Evolutionary conservation across 2,113 vertebrate species (phyloP), one percentile per base, ranked within the genome.

Genomic region (Nerophis ophidion): DNA sequence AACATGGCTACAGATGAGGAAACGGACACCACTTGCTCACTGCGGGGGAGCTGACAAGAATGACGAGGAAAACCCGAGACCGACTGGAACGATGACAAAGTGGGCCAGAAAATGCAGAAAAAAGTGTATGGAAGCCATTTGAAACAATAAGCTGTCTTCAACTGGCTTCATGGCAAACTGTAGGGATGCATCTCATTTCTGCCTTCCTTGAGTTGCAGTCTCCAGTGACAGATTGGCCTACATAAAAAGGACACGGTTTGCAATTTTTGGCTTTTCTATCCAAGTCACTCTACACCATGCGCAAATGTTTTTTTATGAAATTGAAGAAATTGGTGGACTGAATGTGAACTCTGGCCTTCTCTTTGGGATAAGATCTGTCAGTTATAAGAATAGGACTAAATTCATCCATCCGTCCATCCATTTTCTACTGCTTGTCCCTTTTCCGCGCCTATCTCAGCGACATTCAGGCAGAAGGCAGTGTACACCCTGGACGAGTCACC

Each of bases 71-170:
- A 61, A 49, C 49, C 62, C 26, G 48, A 58, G 54, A 78, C 7
- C 68, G 57, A 78, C 65, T 75, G 15, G 38, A 81, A 72, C 76
- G 80, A 86, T 83, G 76, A 75, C 65, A 70, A 58, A 66, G 55
- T 58, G 4, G 48, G 69, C 71, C 79, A 80, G 66, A 77, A 70
- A 81, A 76, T 73, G 74, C 74, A 78, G 63, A 60, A 3, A 26
- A 26, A 42, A 77, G 57, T 81, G 80, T 83, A 77, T 84, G 82
- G 84, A 78, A 80, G 15, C 42, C 10, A 52, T 86, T 74, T 66
- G 50, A 74, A 75, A 82, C 79, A 69, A 83, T 77, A 71, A 71
- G 75, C 71, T 76, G 65, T 81, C 69, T 80, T 75, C 63, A 71
- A 66, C 61, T 44, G 64, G 49, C 63, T 73, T 34, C 58, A 47